Evolutionary conservation across 2,888 invertebrate genomes (phyloP).

Genomic region (Cephus pygmeus): DNA sequence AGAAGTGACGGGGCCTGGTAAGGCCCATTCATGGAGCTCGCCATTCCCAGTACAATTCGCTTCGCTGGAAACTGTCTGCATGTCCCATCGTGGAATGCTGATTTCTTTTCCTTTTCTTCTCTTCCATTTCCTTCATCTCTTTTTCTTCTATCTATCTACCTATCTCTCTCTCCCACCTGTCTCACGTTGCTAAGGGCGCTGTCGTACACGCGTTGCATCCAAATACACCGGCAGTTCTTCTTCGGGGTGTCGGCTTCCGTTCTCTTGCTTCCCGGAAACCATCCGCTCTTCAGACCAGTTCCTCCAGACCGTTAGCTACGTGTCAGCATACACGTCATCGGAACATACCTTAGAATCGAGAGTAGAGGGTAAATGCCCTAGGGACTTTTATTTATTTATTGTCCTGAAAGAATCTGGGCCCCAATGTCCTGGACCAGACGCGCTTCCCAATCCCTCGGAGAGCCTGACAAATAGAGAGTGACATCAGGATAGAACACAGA

Average conservation of each 20-base stretch:
- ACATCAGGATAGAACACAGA: neutral
- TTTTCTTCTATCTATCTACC: neutral
- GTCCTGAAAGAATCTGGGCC: neutral
- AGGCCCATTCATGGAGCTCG: conserved; percentile 48
- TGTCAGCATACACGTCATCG: neutral
- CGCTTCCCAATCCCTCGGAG: neutral
- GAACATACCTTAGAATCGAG: neutral
- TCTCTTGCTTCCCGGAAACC: neutral
- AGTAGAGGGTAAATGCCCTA: neutral
- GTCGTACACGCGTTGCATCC: conserved; percentile 14
- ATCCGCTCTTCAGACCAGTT: neutral
- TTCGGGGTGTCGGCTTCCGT: neutral
- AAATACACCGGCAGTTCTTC: neutral
- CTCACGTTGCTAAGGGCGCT: neutral
- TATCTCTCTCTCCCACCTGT: neutral
- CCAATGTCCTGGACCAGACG: neutral
- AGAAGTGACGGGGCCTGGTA: conserved; percentile 29
- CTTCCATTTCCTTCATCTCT: conserved; percentile 1
- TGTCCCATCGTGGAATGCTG: conserved; percentile 48
- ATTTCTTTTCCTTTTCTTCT: conserved; percentile 28
- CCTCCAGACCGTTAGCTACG: neutral
- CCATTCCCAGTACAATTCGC: conserved; percentile 56
- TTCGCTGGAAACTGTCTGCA: conserved; percentile 55
- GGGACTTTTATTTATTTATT: neutral
- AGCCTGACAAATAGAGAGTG: neutral